Evolutionary conservation across 2,113 vertebrate genomes (phyloP), one percentile per base, ranked within the genome.

Genomic region (Procavia capensis): DNA sequence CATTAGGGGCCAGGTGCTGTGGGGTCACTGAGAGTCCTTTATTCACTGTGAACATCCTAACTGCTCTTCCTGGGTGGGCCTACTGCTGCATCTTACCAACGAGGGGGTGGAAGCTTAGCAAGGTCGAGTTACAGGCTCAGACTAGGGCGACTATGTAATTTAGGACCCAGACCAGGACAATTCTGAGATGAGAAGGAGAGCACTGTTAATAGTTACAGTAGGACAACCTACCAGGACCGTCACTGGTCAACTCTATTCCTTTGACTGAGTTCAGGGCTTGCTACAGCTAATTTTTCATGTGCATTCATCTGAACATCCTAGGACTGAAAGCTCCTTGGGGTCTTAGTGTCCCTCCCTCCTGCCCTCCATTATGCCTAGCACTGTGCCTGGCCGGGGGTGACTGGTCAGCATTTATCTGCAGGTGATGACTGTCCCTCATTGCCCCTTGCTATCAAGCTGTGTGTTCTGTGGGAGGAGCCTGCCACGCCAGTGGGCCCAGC

Each of bases 221-320:
- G 11, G 27, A 24, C n/a, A 16, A 20, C 13, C 36, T 63, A 19
- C 1, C 6, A 64, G 41, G 43, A 57, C 75, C 50, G 59, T 63
- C 39, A 41, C 27, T 10, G 13, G 68, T 25, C 83, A 87, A 3
- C 36, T 9, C 50, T 57, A 2, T 47, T 29, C 14, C 90, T 76
- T 66, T 22, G 25, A 43, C n/a, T 50, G 50, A 17, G 39, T 39
- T n/a, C 74, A 24, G 6, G 25, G 36, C 22, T 14, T 31, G 27
- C 31, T 39, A 0, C 0, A 3, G 31, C 57, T 4, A 4, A 34
- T 17, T 10, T 27, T 54, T 29, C 7, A 0, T 7, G 20, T 41
- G 80, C 0, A 3, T 9, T 22, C 17, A 9, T 43, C 24, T 2
- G 9, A 14, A 57, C 1, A 2, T 9, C 9, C 64, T 39, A 6